These are phyloP conservation scores for Agrotis puta DNA, from an alignment of 2,888 invertebrate genomes.

Conservation along the genomic window DNA sequence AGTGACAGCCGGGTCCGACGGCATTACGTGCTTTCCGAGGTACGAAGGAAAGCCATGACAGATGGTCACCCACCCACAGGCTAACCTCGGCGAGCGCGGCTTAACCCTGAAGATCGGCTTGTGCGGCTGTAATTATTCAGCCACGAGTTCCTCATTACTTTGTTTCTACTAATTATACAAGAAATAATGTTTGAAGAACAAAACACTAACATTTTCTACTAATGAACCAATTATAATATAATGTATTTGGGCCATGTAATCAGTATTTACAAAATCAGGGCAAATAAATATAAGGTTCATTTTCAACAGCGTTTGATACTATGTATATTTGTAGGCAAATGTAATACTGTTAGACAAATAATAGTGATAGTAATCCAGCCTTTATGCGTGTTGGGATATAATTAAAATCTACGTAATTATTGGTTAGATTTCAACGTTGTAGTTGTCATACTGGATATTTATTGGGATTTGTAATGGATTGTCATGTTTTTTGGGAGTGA, in stretches of 20 bases:
- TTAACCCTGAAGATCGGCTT: too few species aligned
- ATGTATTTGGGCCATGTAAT: background rate
- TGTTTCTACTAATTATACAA: background rate
- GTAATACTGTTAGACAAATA: slow-evolving; percentile 8
- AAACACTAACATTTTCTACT: background rate
- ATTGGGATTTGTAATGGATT: background rate
- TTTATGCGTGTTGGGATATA: background rate
- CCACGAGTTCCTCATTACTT: background rate
- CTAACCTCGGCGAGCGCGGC: too few species aligned
- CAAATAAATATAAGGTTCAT: background rate
- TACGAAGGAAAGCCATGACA: too few species aligned
- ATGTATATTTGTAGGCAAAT: slow-evolving; percentile 18
- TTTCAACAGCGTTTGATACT: background rate
- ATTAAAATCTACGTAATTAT: slow-evolving; percentile 3
- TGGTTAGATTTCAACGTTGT: background rate
- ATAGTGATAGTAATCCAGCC: slow-evolving; percentile 4
- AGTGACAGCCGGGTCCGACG: too few species aligned
- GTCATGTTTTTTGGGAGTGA: background rate
- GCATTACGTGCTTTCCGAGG: too few species aligned
- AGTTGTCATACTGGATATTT: background rate
- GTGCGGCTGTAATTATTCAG: too few species aligned
- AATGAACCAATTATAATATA: slow-evolving; percentile 30
- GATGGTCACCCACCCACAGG: too few species aligned
- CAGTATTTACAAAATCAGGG: background rate
- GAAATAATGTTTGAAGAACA: background rate